Conservation (phyloP, 2,113 vertebrate species). For the Centropus unirufus region DNA sequence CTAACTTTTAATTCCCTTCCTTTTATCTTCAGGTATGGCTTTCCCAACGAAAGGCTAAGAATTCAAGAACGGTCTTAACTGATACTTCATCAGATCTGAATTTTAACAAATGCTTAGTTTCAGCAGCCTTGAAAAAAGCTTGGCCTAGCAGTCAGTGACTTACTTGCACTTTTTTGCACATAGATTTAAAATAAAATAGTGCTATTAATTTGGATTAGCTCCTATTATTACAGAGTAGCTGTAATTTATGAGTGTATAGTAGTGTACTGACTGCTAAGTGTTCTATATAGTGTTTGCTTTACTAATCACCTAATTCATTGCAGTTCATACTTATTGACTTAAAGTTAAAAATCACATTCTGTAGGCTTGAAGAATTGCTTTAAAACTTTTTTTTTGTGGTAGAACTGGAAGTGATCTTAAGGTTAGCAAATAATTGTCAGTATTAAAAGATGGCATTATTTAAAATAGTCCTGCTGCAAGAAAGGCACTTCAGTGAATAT, state of each 20-base stretch:
- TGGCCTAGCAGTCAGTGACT: constrained; percentile 92
- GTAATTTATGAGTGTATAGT: constrained; percentile 83
- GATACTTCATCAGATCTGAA: constrained; percentile 90
- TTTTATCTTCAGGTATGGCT: constrained; percentile 99
- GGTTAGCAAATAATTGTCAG: constrained; percentile 83
- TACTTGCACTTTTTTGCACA: constrained; percentile 88
- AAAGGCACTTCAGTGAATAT: constrained; percentile 87
- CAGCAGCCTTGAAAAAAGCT: constrained; percentile 86
- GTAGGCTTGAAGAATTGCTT: constrained; percentile 84
- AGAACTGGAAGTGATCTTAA: constrained; percentile 83
- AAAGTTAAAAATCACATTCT: constrained; percentile 79
- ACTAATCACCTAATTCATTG: constrained; percentile 94
- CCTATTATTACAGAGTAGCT: constrained; percentile 75
- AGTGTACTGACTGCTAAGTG: constrained; percentile 90
- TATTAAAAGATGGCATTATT: constrained; percentile 84
- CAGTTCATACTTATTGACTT: constrained; percentile 84
- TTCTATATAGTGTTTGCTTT: constrained; percentile 86
- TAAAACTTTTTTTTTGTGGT: constrained; percentile 78
- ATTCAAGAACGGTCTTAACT: constrained; percentile 91
- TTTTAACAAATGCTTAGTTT: constrained; percentile 91
- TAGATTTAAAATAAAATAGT: constrained; percentile 81
- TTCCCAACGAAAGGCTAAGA: constrained; percentile 99
- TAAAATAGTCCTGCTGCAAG: constrained; percentile 79
- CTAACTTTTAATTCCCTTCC: constrained; percentile 93
- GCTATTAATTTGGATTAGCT: constrained; percentile 83